A percentile compares a stretch with the other conserved stretches of the same genome.
Evolutionary conservation across 2,113 vertebrate species (phyloP).

Genomic region (Tretioscincus oriximinensis): DNA sequence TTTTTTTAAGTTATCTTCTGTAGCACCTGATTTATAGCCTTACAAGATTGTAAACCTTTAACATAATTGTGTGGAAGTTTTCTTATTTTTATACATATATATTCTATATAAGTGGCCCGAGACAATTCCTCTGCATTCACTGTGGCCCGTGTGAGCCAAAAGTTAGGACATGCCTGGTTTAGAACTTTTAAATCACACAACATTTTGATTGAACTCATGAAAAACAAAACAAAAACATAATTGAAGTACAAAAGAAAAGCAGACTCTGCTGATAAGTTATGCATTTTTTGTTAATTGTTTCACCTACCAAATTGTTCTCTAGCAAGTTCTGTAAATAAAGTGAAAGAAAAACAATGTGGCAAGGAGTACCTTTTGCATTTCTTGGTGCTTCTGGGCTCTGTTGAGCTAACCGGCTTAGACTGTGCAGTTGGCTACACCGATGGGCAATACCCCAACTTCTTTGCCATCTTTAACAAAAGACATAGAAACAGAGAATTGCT

Average conservation of each 20-base stretch:
- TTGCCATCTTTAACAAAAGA: constrained; percentile 85
- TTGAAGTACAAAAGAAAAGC: not conserved
- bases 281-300: not conserved
- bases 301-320: not conserved
- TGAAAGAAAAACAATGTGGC: not conserved
- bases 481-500: constrained; percentile 17
- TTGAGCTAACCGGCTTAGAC: constrained; percentile 85
- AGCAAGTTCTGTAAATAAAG: not conserved
- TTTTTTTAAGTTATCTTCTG: constrained; percentile 22
- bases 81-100: no score
- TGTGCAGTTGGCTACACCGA: constrained; percentile 89
- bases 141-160: no score
- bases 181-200: not conserved
- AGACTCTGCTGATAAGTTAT: not conserved
- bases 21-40: not conserved
- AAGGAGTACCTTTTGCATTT: constrained; percentile 84
- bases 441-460: constrained; percentile 93
- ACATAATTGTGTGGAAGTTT: no score
- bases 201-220: not conserved
- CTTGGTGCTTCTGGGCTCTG: constrained; percentile 83
- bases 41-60: not conserved
- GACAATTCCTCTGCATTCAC: no score
- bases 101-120: no score
- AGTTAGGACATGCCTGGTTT: not conserved
- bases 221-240: not conserved